Base-by-base conservation (phyloP, 2,888 invertebrate species). In the Andrena camellia region DNA sequence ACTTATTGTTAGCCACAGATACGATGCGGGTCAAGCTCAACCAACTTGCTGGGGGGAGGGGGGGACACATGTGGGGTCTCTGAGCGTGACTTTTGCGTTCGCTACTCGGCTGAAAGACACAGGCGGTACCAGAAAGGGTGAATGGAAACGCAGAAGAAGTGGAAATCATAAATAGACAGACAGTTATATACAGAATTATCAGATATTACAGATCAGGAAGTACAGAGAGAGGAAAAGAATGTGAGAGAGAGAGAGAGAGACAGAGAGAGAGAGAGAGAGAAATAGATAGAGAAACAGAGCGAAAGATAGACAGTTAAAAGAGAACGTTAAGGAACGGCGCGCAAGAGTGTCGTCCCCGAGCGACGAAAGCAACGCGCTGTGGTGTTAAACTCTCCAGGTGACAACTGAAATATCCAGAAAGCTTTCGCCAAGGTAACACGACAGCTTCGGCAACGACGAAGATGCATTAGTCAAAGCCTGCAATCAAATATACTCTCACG, bases 381-480 rank as follows among this genome's bases (percentile, higher is more conserved):
- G 59, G 60, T 72, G 52, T 62, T 29, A 74, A 78, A 75, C 48
- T 73, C 60, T 66, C 69, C 77, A 81, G 81, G 62, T 68, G 67
- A 59, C 52, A 88, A 88, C 78, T 84, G 87, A 88, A 88, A 88
- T 42, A 42, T 81, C 82, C 82, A 86, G 87, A 86, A 88, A 88
- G 88, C 88, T 88, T 87, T 57, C 87, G 81, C 84, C 86, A 88
- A 86, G 83, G 80, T 81, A 86, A 84, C 84, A 88, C 83, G 88
- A 83, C 88, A 88, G 84, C 88, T 83, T 87, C 87, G 87, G 88
- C 88, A 88, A 88, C 84, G 88, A 85, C 82, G 88, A 82, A 87
- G 73, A 85, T 88, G 88, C 88, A 88, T 85, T 82, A 87, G 85
- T 86, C 80, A 88, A 52, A 88, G 88, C 88, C 88, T 88, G 85